A percentile compares a stretch with the other conserved stretches of the same genome.
These are phyloP conservation scores for Chitala chitala DNA, from an alignment of 2,113 vertebrate species.

Conservation along the genomic window DNA sequence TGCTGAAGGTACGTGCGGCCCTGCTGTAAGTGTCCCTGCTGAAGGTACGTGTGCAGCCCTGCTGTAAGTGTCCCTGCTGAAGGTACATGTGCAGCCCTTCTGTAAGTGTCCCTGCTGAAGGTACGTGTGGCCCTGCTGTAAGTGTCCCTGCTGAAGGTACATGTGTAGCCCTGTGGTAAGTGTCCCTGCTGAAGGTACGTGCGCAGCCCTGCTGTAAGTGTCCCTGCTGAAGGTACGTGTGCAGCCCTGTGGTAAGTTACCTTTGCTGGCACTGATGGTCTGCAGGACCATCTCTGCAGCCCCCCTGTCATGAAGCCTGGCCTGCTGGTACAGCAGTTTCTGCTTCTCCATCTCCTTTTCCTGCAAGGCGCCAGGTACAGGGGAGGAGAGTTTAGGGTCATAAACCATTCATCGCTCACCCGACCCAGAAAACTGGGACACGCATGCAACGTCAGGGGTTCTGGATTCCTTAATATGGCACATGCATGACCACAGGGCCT, in stretches of 20 bases:
- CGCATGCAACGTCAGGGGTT: not conserved
- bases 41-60: no score
- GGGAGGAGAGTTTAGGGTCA: not conserved
- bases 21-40: no score
- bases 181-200: no score
- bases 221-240: no score
- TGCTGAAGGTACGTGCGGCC: no score
- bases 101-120: no score
- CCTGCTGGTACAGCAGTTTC: slow-evolving; percentile 93
- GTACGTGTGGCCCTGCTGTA: no score
- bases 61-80: no score
- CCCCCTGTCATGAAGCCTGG: slow-evolving; percentile 83
- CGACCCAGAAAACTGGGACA: not conserved
- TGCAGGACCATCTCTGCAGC: slow-evolving; percentile 96
- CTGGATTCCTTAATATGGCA: not conserved
- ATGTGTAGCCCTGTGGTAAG: no score
- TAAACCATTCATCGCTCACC: not conserved
- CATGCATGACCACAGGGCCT: not conserved
- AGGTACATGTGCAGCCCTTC: no score
- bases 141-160: no score
- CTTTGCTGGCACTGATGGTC: slow-evolving; percentile 95
- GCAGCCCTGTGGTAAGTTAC: slow-evolving; percentile 46
- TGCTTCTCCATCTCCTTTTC: slow-evolving; percentile 99
- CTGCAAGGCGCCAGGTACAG: slow-evolving; percentile 52
- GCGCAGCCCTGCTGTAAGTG: no score